Evolutionary conservation across 2,888 invertebrate species (phyloP).

Genomic region (Trachelus stipa): DNA sequence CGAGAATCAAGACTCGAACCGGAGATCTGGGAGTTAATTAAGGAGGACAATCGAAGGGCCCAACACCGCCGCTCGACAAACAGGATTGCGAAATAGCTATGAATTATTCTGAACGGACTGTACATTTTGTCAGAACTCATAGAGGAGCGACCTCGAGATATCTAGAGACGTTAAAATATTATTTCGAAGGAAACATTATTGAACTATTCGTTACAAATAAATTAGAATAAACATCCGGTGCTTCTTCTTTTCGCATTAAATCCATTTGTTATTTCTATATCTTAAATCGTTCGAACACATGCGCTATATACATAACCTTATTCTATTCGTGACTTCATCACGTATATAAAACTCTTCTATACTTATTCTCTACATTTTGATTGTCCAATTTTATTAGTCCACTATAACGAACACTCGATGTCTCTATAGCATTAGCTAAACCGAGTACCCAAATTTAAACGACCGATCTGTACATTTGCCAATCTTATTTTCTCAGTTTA

Average conservation of each 20-base stretch:
- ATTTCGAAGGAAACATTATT: not conserved
- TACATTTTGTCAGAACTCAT: not conserved
- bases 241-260: not conserved
- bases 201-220: not conserved
- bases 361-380: not conserved
- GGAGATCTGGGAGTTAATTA: constrained; percentile 40
- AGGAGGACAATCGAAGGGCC: constrained; percentile 37
- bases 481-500: not conserved
- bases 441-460: not conserved
- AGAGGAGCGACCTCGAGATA: not conserved
- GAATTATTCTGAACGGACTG: not conserved
- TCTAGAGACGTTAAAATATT: not conserved
- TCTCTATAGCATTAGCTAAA: not conserved
- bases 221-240: not conserved
- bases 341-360: not conserved
- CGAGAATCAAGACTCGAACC: constrained; percentile 15
- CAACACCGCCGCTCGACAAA: not conserved
- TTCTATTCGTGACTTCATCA: not conserved
- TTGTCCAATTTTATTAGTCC: not conserved
- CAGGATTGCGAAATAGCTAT: not conserved
- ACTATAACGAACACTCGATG: not conserved
- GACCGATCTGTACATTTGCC: not conserved
- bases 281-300: not conserved
- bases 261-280: not conserved
- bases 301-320: not conserved